These are phyloP conservation scores for Eupithecia dodoneata DNA, from an alignment of 2,888 invertebrate genomes.

Conservation along the genomic window DNA sequence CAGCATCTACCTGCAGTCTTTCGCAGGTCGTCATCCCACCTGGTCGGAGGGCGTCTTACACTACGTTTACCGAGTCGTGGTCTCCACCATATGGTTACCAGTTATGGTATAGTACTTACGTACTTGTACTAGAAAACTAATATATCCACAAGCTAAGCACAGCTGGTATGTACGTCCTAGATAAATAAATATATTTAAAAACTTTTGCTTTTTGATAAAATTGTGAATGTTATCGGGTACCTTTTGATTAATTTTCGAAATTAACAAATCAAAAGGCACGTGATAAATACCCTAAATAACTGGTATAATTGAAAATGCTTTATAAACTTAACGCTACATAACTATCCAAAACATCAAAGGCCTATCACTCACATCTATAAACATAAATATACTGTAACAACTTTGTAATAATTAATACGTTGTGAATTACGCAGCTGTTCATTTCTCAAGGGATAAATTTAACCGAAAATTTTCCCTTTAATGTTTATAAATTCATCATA, in stretches of 20 bases:
- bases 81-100: no score
- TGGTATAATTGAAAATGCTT: not conserved
- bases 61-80: no score
- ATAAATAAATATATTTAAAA: no score
- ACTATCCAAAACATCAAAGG: conserved; percentile 16
- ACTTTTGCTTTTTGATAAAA: not conserved
- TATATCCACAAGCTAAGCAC: no score
- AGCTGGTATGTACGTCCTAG: no score
- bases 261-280: not conserved
- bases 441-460: conserved; percentile 29
- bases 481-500: conserved; percentile 34
- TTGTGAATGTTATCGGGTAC: not conserved
- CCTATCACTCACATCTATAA: not conserved
- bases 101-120: no score
- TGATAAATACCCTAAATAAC: not conserved
- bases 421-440: conserved; percentile 33
- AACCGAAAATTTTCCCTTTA: conserved; percentile 30
- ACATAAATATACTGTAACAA: conserved; percentile 26
- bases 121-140: no score
- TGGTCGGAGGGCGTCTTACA: no score
- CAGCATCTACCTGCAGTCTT: no score
- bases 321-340: not conserved
- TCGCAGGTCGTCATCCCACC: no score
- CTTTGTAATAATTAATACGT: conserved; percentile 34
- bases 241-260: not conserved